phyloP scores from a whole-genome alignment of 2,888 invertebrate species.

The Lasius platythorax region DNA sequence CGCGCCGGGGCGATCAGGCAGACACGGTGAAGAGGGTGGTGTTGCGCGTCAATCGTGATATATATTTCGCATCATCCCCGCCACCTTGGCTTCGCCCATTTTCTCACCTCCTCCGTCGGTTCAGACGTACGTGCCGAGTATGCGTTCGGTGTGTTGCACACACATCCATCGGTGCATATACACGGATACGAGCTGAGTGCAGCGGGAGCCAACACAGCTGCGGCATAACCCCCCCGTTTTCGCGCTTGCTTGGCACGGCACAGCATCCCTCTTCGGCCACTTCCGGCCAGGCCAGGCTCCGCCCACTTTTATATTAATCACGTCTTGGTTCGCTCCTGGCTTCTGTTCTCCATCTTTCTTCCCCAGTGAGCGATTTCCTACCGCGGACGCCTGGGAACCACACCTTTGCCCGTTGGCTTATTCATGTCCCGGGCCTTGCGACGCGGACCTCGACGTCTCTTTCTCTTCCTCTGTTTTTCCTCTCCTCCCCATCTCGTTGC shows the following conservation, averaged over 20 bases:
- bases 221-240: conserved; percentile 80
- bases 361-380: conserved; percentile 82
- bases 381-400: conserved; percentile 83
- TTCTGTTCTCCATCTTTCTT: conserved; percentile 82
- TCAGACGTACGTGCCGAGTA: conserved; percentile 60
- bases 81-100: conserved; percentile 66
- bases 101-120: conserved; percentile 72
- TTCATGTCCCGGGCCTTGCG: conserved; percentile 79
- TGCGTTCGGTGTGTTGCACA: conserved; percentile 62
- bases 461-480: conserved; percentile 16
- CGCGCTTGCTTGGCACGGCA: conserved; percentile 82
- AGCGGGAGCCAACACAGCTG: conserved; percentile 70
- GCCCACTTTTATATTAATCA: conserved; percentile 86
- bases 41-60: conserved; percentile 72
- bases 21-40: conserved; percentile 56
- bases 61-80: conserved; percentile 69
- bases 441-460: conserved; percentile 60
- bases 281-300: conserved; percentile 84
- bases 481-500: background rate
- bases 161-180: conserved; percentile 63
- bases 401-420: conserved; percentile 84
- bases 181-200: conserved; percentile 44
- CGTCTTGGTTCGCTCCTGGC: conserved; percentile 84
- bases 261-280: conserved; percentile 84
- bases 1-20: conserved; percentile 33